Percentiles rank a stretch among this genome's conserved stretches.
Conservation (phyloP, 2,888 invertebrate genomes). For the Augochlorella aurata region DNA sequence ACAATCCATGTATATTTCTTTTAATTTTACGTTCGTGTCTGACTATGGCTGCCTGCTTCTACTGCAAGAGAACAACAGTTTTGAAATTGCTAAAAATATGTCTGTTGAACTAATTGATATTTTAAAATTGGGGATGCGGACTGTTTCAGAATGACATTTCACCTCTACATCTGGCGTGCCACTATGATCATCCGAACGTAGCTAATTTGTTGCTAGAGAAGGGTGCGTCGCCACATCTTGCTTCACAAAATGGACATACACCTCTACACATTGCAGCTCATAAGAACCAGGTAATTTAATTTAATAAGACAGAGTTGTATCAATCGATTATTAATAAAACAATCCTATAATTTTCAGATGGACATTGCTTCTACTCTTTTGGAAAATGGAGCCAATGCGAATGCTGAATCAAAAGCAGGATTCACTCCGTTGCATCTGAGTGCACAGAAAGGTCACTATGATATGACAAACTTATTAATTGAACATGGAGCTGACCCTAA, state of each 20-base stretch:
- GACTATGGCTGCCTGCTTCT: too few relatives aligned
- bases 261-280: conserved; percentile 98
- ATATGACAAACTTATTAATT: conserved; percentile 95
- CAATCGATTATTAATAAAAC: neutral
- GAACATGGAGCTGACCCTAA: conserved; percentile 95
- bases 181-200: conserved; percentile 97
- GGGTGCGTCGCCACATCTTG: conserved; percentile 95
- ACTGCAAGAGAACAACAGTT: too few relatives aligned
- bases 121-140: neutral
- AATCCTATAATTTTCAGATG: conserved; percentile 83
- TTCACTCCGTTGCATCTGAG: conserved; percentile 98
- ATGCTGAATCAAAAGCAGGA: conserved; percentile 96
- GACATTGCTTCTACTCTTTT: conserved; percentile 96
- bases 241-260: conserved; percentile 98
- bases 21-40: neutral
- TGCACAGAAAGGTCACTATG: conserved; percentile 96
- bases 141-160: conserved; percentile 92
- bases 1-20: neutral
- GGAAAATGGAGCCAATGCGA: conserved; percentile 95
- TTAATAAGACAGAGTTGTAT: rapidly evolving
- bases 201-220: conserved; percentile 94
- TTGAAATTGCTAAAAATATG: too few relatives aligned
- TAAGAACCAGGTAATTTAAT: conserved; percentile 90
- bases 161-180: conserved; percentile 97
- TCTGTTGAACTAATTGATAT: neutral